Evolutionary conservation across 2,113 vertebrate species (phyloP), one percentile per base, ranked within the genome.

Genomic region (Sphyrna mokarran): DNA sequence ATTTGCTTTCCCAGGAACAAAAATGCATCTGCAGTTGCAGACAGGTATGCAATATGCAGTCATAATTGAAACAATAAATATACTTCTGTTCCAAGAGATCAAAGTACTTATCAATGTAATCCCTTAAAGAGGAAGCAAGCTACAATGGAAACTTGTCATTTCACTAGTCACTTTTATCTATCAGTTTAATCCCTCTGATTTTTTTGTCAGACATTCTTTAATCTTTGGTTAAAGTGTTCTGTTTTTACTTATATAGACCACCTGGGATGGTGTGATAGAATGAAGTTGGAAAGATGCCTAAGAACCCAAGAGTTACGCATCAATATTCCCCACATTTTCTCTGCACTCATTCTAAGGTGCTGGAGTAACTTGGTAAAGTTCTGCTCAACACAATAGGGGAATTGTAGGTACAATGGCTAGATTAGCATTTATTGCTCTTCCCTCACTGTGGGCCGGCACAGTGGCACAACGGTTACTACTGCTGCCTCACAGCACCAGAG

Each of bases 121-220:
- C 20, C 40, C 94, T 43, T 48, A 72, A 72, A 95, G 37, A 95
- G 94, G 63, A 69, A 43, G 68, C 48, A 23, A 70, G 26, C 40
- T 72, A 48, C 26, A 95, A 72, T 72, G 43, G 68, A 29, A 95
- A 48, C 68, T 37, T 95, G 94, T 54, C 69, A 76, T 70, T 95
- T 72, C 40, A 29, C 26, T 95, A 95, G 23, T 72, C 40, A 95
- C 22, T 95, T 94, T 94, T 70, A 91, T 94, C 93, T 95, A 95
- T 95, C 68, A 16, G 29, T 72, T 69, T 95, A 72, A 95, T 72
- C 43, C 68, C 69, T 76, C 40, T 95, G 23, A 95, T 95, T n/a
- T 54, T 54, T 95, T 72, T 43, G 14, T 14, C 94, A 95, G 22
- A 9, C 40, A 54, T 40, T 72, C 68, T 54, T 95, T 95, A 72